A percentile compares a stretch with the other conserved stretches of the same genome.
Conservation (phyloP, 2,113 vertebrate species). For the Odocoileus hemionus region DNA sequence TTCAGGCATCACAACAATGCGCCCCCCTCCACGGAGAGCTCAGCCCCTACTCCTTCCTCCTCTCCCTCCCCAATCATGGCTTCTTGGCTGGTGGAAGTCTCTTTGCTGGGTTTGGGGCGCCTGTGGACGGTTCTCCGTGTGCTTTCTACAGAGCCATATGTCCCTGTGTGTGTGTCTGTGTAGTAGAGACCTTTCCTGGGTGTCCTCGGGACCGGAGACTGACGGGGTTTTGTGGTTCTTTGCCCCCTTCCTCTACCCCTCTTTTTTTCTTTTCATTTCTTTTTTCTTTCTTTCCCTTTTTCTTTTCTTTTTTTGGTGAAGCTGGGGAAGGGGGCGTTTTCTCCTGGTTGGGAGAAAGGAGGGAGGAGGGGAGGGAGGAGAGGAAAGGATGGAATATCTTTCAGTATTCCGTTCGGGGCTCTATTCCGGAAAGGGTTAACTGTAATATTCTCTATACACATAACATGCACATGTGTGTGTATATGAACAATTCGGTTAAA, state of each 20-base stretch:
- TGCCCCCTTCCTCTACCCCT: background rate
- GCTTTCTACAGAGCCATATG: slow-evolving; percentile 54
- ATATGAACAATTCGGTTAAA: slow-evolving; percentile 54
- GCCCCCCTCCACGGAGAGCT: slow-evolving; percentile 58
- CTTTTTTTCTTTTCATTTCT: slow-evolving; percentile 8
- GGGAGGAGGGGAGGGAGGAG: slow-evolving; percentile 67
- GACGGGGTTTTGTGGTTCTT: slow-evolving; percentile 44
- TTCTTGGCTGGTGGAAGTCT: slow-evolving; percentile 72
- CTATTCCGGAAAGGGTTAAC: slow-evolving; percentile 67
- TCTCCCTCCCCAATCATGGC: slow-evolving; percentile 74
- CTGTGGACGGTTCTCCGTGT: slow-evolving; percentile 59
- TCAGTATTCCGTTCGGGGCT: slow-evolving; percentile 23
- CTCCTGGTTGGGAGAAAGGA: slow-evolving; percentile 67
- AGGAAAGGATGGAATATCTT: slow-evolving; percentile 64
- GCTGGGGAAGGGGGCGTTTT: slow-evolving; percentile 72
- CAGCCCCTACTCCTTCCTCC: slow-evolving; percentile 58
- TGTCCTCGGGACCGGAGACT: slow-evolving; percentile 44
- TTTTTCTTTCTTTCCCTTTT: slow-evolving; percentile 10
- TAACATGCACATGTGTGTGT: background rate
- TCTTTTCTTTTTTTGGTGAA: slow-evolving; percentile 47
- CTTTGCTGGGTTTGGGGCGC: slow-evolving; percentile 68
- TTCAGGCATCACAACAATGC: slow-evolving; percentile 71
- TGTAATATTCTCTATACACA: background rate
- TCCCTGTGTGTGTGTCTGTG: slow-evolving; percentile 27
- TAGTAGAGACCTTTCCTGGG: slow-evolving; percentile 14